These are phyloP conservation scores for Dexiosoma caninum DNA, from an alignment of 2,888 invertebrate genomes.

Conservation along the genomic window DNA sequence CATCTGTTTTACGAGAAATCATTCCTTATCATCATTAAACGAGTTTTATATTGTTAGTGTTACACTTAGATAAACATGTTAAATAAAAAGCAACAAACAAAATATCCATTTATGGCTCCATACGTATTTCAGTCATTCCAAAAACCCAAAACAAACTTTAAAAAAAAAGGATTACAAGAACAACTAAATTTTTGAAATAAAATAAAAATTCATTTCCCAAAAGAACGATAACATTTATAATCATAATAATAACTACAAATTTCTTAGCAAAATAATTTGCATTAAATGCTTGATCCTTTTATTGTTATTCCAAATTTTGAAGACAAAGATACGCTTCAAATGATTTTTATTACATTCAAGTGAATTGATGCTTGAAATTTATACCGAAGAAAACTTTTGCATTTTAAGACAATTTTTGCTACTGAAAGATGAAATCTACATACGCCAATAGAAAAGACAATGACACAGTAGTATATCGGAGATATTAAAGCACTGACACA, in stretches of 20 bases:
- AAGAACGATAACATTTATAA: slow-evolving; percentile 39
- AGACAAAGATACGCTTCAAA: slow-evolving; percentile 55
- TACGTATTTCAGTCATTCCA: too few species aligned
- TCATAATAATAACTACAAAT: slow-evolving; percentile 50
- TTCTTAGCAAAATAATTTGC: slow-evolving; percentile 71
- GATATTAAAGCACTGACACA: not conserved
- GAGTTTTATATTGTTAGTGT: not conserved
- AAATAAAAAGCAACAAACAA: too few species aligned
- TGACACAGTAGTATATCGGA: not conserved
- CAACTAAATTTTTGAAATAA: too few species aligned
- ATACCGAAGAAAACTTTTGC: slow-evolving; percentile 63
- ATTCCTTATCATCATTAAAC: too few species aligned
- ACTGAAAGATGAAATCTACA: slow-evolving; percentile 21
- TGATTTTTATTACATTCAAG: slow-evolving; percentile 61
- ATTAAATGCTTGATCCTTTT: slow-evolving; percentile 69
- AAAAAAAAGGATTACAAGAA: too few species aligned
- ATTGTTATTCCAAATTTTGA: slow-evolving; percentile 47
- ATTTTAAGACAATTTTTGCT: slow-evolving; percentile 66
- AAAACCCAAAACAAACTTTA: too few species aligned
- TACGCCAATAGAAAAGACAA: not conserved
- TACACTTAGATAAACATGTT: slow-evolving; percentile 1
- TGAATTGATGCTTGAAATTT: slow-evolving; percentile 67
- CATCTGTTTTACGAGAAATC: too few species aligned
- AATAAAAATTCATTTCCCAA: slow-evolving; percentile 6
- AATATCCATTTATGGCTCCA: too few species aligned